Evolutionary conservation across 2,113 vertebrate species (phyloP), one percentile per base, ranked within the genome.

Genomic region (Catharus fuscescens): DNA sequence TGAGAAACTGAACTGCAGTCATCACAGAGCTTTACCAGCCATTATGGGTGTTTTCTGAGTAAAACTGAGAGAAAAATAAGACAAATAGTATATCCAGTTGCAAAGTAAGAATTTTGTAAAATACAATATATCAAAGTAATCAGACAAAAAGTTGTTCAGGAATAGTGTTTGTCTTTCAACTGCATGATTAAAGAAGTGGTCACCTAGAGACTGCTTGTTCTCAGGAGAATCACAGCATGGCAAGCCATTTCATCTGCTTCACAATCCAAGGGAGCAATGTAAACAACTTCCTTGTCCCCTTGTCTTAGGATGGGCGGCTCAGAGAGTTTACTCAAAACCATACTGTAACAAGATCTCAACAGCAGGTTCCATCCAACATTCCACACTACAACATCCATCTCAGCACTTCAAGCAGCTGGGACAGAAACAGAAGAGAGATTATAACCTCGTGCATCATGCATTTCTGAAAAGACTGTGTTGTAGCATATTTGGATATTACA

Each of bases 331-430:
- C 12, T 36, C 45, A 52, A 65, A 86, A 34, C 11, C 23, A 17
- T 20, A 28, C 12, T n/a, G 20, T 74, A 26, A 24, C 36, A 61
- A 54, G 16, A 56, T 24, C 29, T 65, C 4, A 3, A 8, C 28
- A 56, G 23, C 31, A 42, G 18, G 3, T 31, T 86, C 80, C n/a
- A 32, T 34, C 31, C 12, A 52, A 25, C 24, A 8, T 61, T 40
- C 25, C 20, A 42, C 14, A 21, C 23, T 13, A 38, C 18, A 8
- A 53, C 0, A 0, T 42, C 25, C 47, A n/a, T 6, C 24, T 80
- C 31, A 48, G n/a, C 28, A 34, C 34, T 72, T 77, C 59, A 71
- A 25, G 34, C 32, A 66, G 13, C 10, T 14, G 19, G 13, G 28
- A n/a, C 23, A 85, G 21, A 66, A 80, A 31, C 6, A 88, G 44